Conservation (phyloP, 2,888 invertebrate species). For the Dendrolimus pini region DNA sequence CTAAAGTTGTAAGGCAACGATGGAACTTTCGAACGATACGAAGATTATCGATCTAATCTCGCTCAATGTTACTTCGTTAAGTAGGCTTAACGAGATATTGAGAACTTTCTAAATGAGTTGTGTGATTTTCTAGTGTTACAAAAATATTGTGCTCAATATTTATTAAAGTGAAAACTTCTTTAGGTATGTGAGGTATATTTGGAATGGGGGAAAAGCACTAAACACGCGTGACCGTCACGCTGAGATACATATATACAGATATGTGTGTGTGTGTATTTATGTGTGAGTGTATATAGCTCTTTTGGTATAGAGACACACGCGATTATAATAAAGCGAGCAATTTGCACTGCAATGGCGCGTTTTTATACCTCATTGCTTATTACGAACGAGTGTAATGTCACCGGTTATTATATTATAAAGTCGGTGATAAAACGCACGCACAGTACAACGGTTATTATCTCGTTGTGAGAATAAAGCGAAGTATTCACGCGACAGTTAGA, state of each 20-base stretch:
- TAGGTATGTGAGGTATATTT: no score
- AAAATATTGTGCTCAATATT: no score
- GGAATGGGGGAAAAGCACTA: no score
- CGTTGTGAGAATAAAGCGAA: slow-evolving; percentile 14
- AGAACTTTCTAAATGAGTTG: neutral
- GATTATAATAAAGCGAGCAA: neutral
- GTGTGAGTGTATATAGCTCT: no score
- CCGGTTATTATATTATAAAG: slow-evolving; percentile 16
- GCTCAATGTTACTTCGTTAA: neutral
- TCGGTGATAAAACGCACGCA: slow-evolving; percentile 26
- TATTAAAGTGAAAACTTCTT: no score
- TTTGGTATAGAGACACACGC: no score
- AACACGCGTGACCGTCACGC: no score
- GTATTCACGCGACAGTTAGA: slow-evolving; percentile 21
- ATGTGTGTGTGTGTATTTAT: no score
- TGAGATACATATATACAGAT: no score
- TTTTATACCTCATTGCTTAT: neutral
- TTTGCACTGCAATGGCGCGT: neutral
- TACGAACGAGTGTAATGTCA: neutral
- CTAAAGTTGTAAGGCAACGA: slow-evolving; percentile 32
- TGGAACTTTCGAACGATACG: slow-evolving; percentile 9
- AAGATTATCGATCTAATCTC: neutral
- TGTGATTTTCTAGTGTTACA: neutral
- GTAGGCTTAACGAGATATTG: neutral
- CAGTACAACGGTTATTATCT: slow-evolving; percentile 20